Percentiles rank a stretch among this genome's conserved stretches.
Conservation (phyloP, 2,113 vertebrate species). For the Eublepharis macularius region DNA sequence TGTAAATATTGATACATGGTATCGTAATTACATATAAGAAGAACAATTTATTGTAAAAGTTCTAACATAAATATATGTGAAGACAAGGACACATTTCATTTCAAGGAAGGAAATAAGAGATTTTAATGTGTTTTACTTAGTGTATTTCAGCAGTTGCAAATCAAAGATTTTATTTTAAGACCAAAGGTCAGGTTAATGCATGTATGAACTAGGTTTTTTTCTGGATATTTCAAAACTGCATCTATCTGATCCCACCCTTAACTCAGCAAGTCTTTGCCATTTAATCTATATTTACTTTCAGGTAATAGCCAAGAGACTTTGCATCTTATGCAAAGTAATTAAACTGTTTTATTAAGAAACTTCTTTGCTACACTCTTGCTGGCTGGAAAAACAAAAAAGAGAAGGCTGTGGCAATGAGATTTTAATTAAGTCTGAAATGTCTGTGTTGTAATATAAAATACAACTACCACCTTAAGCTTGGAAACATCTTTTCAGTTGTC, state of each 20-base stretch:
- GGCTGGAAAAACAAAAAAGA: not conserved
- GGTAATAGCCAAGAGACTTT: not conserved
- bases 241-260: not conserved
- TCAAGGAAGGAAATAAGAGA: not conserved
- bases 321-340: not conserved
- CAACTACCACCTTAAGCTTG: not conserved
- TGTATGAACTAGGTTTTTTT: not conserved
- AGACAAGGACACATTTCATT: not conserved
- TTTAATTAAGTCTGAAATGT: slow-evolving; percentile 32
- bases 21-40: not conserved
- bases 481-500: not conserved
- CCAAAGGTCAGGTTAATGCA: not conserved
- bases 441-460: not conserved
- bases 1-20: not conserved
- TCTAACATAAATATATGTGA: not conserved
- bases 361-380: not conserved
- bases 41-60: not conserved
- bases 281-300: not conserved
- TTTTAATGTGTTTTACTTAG: not conserved
- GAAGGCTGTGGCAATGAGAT: not conserved
- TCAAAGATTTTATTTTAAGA: not conserved
- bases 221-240: not conserved
- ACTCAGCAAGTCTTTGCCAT: not conserved
- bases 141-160: not conserved
- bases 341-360: not conserved